A percentile compares a stretch with the other conserved stretches of the same genome.
Conservation (phyloP, 2,113 vertebrate species). For the Protobothrops flavoviridis region DNA sequence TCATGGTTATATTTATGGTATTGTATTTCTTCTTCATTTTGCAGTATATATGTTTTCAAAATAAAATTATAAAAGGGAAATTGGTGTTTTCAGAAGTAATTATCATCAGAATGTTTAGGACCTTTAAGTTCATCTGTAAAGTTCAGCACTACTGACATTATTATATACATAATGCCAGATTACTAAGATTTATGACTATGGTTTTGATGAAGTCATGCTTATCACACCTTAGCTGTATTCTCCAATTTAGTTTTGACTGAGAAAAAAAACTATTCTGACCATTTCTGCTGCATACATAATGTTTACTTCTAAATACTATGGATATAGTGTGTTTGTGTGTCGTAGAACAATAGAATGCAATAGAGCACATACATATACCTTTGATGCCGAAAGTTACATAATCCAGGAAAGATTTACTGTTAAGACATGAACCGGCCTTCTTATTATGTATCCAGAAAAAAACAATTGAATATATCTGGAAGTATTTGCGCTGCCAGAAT, state of each 20-base stretch:
- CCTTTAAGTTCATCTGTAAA: neutral
- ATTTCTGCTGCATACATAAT: neutral
- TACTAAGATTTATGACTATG: neutral
- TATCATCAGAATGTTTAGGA: neutral
- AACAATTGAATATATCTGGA: neutral
- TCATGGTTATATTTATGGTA: neutral
- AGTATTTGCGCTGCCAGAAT: neutral
- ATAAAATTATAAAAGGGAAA: neutral
- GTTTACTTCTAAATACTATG: neutral
- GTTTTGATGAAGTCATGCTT: neutral
- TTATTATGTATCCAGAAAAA: neutral
- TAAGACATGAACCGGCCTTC: neutral
- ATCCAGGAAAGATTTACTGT: neutral
- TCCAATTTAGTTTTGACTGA: neutral
- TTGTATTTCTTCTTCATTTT: neutral
- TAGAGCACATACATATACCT: neutral
- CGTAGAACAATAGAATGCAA: neutral
- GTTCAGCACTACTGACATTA: neutral
- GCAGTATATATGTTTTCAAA: neutral
- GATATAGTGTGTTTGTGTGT: neutral
- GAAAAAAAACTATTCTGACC: neutral
- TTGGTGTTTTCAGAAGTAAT: neutral
- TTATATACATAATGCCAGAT: neutral
- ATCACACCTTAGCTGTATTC: neutral
- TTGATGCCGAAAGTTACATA: neutral